Evolutionary conservation across 2,888 invertebrate species (phyloP).

Genomic region (Tachina fera): DNA sequence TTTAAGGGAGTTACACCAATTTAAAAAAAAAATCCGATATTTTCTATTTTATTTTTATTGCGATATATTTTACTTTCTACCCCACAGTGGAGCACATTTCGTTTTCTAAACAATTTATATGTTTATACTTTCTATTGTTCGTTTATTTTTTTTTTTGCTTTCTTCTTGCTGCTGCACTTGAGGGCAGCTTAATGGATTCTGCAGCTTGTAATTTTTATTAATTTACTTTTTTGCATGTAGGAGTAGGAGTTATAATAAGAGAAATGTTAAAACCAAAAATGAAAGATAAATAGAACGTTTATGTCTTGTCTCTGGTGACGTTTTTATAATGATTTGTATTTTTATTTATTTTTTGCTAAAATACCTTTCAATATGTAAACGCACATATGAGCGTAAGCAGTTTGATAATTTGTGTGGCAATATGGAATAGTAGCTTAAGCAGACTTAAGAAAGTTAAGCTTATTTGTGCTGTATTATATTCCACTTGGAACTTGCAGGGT

Average conservation of each 20-base stretch:
- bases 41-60: too few relatives aligned
- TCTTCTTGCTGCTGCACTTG: slow-evolving; percentile 25
- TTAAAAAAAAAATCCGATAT: too few relatives aligned
- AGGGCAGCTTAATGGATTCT: slow-evolving; percentile 22
- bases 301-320: slow-evolving; percentile 66
- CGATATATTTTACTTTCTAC: not conserved
- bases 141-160: not conserved
- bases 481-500: too few relatives aligned
- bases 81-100: not conserved
- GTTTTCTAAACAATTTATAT: slow-evolving; percentile 52
- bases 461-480: too few relatives aligned
- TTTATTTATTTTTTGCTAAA: slow-evolving; percentile 8
- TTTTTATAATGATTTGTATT: slow-evolving; percentile 44
- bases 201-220: slow-evolving; percentile 57
- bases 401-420: too few relatives aligned
- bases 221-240: slow-evolving; percentile 70
- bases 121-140: slow-evolving; percentile 30
- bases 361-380: slow-evolving; percentile 52
- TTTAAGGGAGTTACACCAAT: too few relatives aligned
- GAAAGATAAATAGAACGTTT: slow-evolving; percentile 66
- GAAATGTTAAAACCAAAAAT: not conserved
- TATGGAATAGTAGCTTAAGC: too few relatives aligned
- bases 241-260: not conserved
- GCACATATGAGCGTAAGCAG: not conserved
- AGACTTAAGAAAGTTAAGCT: too few relatives aligned